Conservation (phyloP, 2,797 vertebrate species). For the Galaxias olidus region DNA sequence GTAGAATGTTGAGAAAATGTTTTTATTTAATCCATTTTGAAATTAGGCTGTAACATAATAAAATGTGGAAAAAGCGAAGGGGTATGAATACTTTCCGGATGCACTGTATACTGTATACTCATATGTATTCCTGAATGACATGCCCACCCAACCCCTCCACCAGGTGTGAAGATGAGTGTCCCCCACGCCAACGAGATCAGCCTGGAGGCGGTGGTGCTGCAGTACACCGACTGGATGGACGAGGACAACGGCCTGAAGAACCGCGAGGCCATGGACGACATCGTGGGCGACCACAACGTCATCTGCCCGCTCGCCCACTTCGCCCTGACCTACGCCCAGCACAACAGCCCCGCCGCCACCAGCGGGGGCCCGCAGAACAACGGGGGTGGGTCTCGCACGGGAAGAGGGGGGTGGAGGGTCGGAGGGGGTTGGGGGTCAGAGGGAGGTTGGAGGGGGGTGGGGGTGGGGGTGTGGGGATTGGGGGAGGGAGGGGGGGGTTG, state of each 20-base stretch:
- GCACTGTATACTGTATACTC: too few species aligned
- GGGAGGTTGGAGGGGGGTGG: too few species aligned
- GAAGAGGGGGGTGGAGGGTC: constrained; percentile 13
- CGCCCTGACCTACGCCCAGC: constrained; percentile 78
- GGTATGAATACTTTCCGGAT: too few species aligned
- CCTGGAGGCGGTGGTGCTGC: constrained; percentile 88
- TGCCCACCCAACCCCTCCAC: too few species aligned
- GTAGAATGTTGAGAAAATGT: too few species aligned
- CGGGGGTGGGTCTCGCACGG: constrained; percentile 66
- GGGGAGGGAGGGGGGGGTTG: too few species aligned
- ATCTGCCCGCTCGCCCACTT: constrained; percentile 88
- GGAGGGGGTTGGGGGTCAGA: too few species aligned
- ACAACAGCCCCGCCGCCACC: constrained; percentile 65
- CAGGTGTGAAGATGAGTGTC: constrained; percentile 84
- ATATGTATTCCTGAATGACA: too few species aligned
- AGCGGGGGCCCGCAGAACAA: constrained; percentile 50
- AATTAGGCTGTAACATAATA: too few species aligned
- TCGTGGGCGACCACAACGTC: constrained; percentile 93
- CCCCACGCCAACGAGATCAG: constrained; percentile 90
- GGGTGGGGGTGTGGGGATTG: too few species aligned
- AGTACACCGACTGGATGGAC: constrained; percentile 93
- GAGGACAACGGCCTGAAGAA: constrained; percentile 86
- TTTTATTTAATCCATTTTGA: too few species aligned
- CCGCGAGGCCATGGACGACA: constrained; percentile 87
- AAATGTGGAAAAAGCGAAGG: too few species aligned